These are phyloP conservation scores for Acanthis flammea DNA, from an alignment of 2,797 vertebrate genomes.

Conservation along the genomic window DNA sequence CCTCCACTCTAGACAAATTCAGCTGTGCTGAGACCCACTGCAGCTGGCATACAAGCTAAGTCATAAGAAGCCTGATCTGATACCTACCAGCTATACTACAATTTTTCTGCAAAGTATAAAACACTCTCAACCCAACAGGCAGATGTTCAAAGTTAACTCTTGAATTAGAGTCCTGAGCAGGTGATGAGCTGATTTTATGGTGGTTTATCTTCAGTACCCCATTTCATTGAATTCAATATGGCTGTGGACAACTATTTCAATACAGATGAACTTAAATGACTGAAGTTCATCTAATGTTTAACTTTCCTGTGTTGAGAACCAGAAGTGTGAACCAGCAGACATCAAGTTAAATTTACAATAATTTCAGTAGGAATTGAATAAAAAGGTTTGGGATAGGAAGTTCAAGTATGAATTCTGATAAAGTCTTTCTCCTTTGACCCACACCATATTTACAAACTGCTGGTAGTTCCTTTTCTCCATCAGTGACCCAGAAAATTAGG, in stretches of 20 bases:
- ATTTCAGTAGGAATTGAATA: neutral
- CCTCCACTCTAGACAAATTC: neutral
- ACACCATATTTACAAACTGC: neutral
- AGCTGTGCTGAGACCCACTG: neutral
- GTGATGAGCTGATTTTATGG: neutral
- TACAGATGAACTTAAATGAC: neutral
- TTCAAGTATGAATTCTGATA: neutral
- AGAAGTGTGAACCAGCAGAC: neutral
- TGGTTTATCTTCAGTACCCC: neutral
- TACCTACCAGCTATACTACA: neutral
- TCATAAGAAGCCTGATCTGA: neutral
- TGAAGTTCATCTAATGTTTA: neutral
- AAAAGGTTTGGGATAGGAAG: neutral
- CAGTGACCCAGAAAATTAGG: conserved; percentile 13
- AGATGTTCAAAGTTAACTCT: neutral
- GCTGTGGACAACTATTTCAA: neutral
- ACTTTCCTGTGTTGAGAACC: neutral
- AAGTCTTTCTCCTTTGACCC: neutral
- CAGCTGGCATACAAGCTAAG: neutral
- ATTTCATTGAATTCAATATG: neutral
- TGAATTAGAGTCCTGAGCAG: neutral
- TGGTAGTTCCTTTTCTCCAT: neutral
- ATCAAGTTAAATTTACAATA: neutral
- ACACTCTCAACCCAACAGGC: neutral
- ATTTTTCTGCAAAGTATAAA: neutral